A percentile compares a stretch with the other conserved stretches of the same genome.
These are phyloP conservation scores for Drosophila emarginata DNA, from an alignment of 2,888 invertebrate species.

Conservation along the genomic window DNA sequence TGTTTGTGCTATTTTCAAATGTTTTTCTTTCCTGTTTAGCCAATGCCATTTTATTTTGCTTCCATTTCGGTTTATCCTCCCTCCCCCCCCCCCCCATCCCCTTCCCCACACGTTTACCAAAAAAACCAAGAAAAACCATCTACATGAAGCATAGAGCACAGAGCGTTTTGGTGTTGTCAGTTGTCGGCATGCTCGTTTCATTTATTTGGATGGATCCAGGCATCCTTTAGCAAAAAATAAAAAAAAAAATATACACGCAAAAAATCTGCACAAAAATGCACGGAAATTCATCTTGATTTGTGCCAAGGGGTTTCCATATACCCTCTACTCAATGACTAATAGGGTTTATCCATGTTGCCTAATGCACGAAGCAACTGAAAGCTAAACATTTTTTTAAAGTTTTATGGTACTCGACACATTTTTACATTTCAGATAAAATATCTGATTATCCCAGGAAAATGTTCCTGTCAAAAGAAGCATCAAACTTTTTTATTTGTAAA, in stretches of 20 bases:
- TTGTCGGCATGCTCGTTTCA: conserved; percentile 29
- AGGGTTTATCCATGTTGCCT: conserved; percentile 16
- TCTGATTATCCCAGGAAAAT: too few species aligned
- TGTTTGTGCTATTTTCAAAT: conserved; percentile 53
- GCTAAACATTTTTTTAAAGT: too few species aligned
- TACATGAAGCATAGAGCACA: conserved; percentile 14
- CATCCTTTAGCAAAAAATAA: conserved; percentile 2
- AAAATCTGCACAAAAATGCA: conserved; percentile 71
- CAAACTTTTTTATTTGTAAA: too few species aligned
- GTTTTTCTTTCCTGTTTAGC: conserved; percentile 51
- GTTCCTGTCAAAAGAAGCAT: too few species aligned
- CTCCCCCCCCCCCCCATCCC: background rate
- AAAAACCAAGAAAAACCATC: conserved; percentile 18
- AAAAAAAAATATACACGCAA: conserved; percentile 24
- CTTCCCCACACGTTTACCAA: conserved; percentile 29
- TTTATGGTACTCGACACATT: too few species aligned
- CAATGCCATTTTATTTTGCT: conserved; percentile 6
- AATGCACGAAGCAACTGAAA: conserved; percentile 4
- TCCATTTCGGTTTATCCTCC: background rate
- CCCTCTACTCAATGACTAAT: conserved; percentile 19
- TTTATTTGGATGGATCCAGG: conserved; percentile 36
- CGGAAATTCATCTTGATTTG: conserved; percentile 76
- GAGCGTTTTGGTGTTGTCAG: conserved; percentile 3
- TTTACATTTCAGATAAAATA: too few species aligned
- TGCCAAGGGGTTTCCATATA: conserved; percentile 39